phyloP scores from a whole-genome alignment of 2,888 invertebrate species.

The Drosophila aldrichi region DNA sequence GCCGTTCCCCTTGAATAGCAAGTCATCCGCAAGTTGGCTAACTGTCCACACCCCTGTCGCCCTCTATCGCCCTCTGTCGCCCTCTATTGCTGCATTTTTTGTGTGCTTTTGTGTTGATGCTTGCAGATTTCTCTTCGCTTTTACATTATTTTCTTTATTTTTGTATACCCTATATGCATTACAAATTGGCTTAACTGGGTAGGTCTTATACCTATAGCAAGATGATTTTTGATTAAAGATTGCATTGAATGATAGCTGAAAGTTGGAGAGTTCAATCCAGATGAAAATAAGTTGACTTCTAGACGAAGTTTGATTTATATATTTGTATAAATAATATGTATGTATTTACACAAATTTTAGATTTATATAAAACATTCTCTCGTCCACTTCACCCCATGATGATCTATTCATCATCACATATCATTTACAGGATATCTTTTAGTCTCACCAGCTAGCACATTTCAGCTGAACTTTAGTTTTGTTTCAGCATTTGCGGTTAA shows the following conservation, averaged over 20 bases:
- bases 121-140: constrained; percentile 23
- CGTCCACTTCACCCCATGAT: too few relatives aligned
- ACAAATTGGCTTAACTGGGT: neutral
- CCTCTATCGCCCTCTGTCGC: neutral
- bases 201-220: neutral
- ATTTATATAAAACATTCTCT: neutral
- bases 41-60: neutral
- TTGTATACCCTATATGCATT: constrained; percentile 8
- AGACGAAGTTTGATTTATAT: too few relatives aligned
- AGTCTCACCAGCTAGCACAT: neutral
- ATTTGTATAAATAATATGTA: too few relatives aligned
- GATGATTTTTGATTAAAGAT: too few relatives aligned
- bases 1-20: constrained; percentile 47
- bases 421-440: neutral
- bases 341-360: too few relatives aligned
- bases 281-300: too few relatives aligned
- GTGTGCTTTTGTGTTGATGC: constrained; percentile 34
- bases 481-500: constrained; percentile 63
- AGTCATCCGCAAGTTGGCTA: constrained; percentile 26
- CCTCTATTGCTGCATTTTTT: constrained; percentile 4
- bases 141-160: neutral
- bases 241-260: neutral
- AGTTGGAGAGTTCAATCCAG: neutral
- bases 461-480: constrained; percentile 10
- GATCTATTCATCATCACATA: neutral